Base-by-base conservation (phyloP, 1,140 invertebrate genomes). In the Drosophila sp. region DNA sequence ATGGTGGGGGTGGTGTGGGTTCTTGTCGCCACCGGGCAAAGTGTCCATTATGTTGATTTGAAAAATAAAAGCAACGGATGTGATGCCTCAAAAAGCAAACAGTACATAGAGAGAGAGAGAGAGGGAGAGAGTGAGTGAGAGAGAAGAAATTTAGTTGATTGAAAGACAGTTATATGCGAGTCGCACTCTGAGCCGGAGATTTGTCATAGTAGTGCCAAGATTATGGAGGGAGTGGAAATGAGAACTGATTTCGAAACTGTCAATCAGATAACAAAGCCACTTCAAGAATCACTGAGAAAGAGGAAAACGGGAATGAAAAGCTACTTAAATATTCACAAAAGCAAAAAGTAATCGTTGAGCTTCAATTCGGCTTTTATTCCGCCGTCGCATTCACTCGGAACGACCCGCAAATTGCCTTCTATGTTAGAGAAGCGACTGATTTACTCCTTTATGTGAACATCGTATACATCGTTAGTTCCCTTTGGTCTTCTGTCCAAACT, bases 31-130 rank as follows among this genome's bases (percentile, higher is more conserved):
- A 67, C 54, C 61, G 74, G 83, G 83, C 84, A 87, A 87, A 87
- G 79, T 87, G 83, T 87, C 83, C 83, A 87, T 87, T 87, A 87
- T 87, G 83, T 80, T 87, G 83, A 87, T 87, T 87, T 87, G 83
- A 89, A 87, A 83, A 77, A 83, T 89, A 83, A 89, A 87, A 89
- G 79, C 79, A 73, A 72, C 76, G 70, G 58, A 69, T 76, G 75
- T 56, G 50, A 74, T 67, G 71, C 63, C 81, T 78, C 81, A 74
- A 83, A 86, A 65, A 80, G 41, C 7, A 48, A n/a, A 8, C 9
- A 45, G 48, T 40, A n/a, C n/a, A n/a, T n/a, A 63, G 34, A 16
- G 13, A 8, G 36, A 27, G 9, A 18, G 32, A 34, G 25, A n/a
- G 46, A 51, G 27, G 8, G 2, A 8, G 21, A 29, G n/a, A 34